Conservation (phyloP, 2,113 vertebrate species). For the Mesocricetus auratus region DNA sequence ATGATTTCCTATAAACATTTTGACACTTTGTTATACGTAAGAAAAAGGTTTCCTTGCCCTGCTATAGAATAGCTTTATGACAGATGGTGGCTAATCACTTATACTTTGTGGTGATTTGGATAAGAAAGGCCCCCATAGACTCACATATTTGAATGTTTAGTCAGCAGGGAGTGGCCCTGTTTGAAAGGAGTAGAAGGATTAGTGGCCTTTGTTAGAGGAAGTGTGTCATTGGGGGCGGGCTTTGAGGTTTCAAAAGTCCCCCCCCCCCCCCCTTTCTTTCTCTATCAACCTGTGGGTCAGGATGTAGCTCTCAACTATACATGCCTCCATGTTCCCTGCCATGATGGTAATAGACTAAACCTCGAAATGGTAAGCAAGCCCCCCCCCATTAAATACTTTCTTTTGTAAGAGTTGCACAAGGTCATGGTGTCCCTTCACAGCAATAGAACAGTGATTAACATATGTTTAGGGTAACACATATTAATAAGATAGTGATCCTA, state of each 20-base stretch:
- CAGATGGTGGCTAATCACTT: slow-evolving; percentile 31
- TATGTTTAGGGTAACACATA: background rate
- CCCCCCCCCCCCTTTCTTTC: no score
- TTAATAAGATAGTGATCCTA: background rate
- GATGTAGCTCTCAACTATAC: background rate
- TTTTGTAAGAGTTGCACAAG: background rate
- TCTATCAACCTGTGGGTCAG: background rate
- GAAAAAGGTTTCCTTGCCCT: slow-evolving; percentile 31
- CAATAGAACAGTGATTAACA: background rate
- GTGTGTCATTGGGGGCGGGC: background rate
- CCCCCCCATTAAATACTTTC: background rate
- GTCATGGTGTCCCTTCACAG: background rate
- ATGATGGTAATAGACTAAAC: background rate
- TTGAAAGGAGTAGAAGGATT: background rate
- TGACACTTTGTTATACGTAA: slow-evolving; percentile 26
- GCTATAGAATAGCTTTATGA: slow-evolving; percentile 42
- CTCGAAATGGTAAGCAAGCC: background rate
- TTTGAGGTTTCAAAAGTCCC: background rate
- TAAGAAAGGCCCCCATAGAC: background rate
- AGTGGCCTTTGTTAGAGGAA: background rate
- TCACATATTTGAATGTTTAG: background rate
- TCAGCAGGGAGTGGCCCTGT: background rate
- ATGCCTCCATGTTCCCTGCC: no score
- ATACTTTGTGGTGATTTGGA: slow-evolving; percentile 35
- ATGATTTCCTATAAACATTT: slow-evolving; percentile 44